Evolutionary conservation across 37 sponge, comb jelly and placozoan genomes (phyloP).

Genomic region (Halichondria panicea): DNA sequence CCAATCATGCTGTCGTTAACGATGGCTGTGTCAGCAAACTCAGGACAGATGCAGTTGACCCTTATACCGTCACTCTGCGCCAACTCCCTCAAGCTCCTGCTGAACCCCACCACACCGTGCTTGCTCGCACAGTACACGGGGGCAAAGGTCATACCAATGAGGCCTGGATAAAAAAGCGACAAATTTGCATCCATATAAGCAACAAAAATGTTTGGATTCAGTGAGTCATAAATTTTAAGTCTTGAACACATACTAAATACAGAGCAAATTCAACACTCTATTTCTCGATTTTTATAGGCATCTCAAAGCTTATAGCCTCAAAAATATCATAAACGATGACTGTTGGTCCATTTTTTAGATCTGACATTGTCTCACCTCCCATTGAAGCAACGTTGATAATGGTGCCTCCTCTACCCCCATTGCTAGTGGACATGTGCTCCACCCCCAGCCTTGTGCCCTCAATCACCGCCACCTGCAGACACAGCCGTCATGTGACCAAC

Average conservation of each 20-base stretch:
- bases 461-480: slow-evolving; percentile 56
- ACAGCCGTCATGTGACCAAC: neutral
- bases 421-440: slow-evolving; percentile 66
- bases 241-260: too few relatives aligned
- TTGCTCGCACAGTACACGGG: slow-evolving; percentile 72
- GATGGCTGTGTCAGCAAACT: slow-evolving; percentile 47
- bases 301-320: too few relatives aligned
- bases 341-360: too few relatives aligned
- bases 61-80: slow-evolving; percentile 43
- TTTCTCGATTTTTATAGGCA: too few relatives aligned
- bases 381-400: slow-evolving; percentile 79
- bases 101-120: slow-evolving; percentile 66
- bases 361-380: slow-evolving; percentile 46
- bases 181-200: too few relatives aligned
- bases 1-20: neutral
- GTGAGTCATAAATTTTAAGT: too few relatives aligned
- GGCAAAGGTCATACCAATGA: slow-evolving; percentile 43
- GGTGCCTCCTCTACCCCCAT: slow-evolving; percentile 67
- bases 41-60: slow-evolving; percentile 83
- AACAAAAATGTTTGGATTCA: too few relatives aligned
- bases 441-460: slow-evolving; percentile 56
- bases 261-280: too few relatives aligned
- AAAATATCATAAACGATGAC: too few relatives aligned
- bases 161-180: slow-evolving; percentile 36
- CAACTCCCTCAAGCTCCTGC: slow-evolving; percentile 26